Percentiles rank a stretch among this genome's conserved stretches.
Evolutionary conservation across 92 coral and sea anemone species (phyloP).

Genomic region (Porites rus): DNA sequence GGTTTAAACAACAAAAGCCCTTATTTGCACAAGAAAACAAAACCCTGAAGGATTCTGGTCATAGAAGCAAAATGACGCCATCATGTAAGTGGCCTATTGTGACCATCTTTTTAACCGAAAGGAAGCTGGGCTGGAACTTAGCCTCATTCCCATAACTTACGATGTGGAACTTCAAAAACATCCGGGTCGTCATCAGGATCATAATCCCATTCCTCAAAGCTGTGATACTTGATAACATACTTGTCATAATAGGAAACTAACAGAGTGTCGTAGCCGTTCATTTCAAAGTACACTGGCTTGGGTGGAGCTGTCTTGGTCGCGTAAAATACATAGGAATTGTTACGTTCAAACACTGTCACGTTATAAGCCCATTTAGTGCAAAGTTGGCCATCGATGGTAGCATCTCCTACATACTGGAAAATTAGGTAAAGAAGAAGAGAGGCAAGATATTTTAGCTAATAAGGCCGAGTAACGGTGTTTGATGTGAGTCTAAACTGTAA

Average conservation of each 20-base stretch:
- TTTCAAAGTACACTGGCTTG: conserved; percentile 87
- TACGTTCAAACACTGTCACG: conserved; percentile 71
- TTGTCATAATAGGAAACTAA: conserved; percentile 95
- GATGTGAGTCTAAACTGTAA: not conserved
- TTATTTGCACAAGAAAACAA: no score
- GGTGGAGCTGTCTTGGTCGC: conserved; percentile 88
- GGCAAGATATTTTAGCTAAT: not conserved
- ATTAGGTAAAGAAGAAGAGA: not conserved
- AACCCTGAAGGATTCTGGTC: no score
- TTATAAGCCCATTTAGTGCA: conserved; percentile 89
- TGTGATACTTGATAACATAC: conserved; percentile 84
- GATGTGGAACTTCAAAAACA: conserved; percentile 67
- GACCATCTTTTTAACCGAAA: not conserved
- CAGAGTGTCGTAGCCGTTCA: conserved; percentile 94
- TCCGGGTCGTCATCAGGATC: conserved; percentile 55
- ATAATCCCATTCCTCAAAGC: conserved; percentile 83
- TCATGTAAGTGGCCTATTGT: no score
- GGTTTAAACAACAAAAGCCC: no score
- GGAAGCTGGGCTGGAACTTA: no score
- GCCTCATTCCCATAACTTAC: conserved; percentile 60
- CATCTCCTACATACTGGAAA: conserved; percentile 82
- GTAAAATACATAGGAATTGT: conserved; percentile 87
- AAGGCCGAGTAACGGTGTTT: not conserved
- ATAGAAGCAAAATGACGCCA: no score
- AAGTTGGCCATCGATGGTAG: conserved; percentile 65